These are phyloP conservation scores for Cynopterus brachyotis DNA, from an alignment of 2,113 vertebrate genomes.

Conservation along the genomic window DNA sequence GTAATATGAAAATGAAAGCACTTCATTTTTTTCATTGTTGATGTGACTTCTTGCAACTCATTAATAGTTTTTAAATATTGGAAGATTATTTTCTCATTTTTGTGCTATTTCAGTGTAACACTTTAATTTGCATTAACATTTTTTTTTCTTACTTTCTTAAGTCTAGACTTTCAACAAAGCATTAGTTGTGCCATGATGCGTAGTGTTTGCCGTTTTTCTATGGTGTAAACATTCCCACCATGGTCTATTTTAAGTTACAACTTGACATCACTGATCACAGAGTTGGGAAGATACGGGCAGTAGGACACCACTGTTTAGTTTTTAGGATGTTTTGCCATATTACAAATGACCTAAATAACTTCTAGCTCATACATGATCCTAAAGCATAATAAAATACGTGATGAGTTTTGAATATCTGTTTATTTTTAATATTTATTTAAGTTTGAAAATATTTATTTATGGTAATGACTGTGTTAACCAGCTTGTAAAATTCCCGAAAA, in stretches of 20 bases:
- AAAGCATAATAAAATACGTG: neutral
- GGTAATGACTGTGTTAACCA: neutral
- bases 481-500: constrained; percentile 6
- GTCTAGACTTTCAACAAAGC: neutral
- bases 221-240: neutral
- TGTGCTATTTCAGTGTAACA: neutral
- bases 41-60: constrained; percentile 12
- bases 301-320: neutral
- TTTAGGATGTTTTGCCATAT: neutral
- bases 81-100: neutral
- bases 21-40: neutral
- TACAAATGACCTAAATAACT: neutral
- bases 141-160: neutral
- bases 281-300: neutral
- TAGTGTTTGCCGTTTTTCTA: neutral
- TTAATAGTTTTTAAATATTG: constrained; percentile 25
- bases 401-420: neutral
- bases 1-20: neutral
- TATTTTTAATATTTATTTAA: constrained; percentile 39
- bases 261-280: neutral
- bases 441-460: constrained; percentile 1
- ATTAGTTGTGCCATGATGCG: neutral
- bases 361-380: neutral
- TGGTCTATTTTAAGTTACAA: neutral
- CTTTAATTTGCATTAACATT: constrained; percentile 2